These are phyloP conservation scores for Dynastes grantii DNA, from an alignment of 2,888 invertebrate species.

Conservation along the genomic window DNA sequence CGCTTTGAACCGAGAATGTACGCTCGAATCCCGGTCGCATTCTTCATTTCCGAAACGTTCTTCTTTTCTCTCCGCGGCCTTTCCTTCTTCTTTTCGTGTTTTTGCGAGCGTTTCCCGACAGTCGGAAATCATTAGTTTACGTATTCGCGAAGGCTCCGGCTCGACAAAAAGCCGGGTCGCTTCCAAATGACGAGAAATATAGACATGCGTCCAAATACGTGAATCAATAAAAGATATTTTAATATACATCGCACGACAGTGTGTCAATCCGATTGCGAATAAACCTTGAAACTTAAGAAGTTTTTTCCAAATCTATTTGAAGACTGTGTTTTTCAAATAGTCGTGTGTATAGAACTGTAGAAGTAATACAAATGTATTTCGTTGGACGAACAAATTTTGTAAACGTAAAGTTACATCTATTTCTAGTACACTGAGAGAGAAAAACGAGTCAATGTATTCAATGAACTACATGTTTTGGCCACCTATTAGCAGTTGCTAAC, in stretches of 20 bases:
- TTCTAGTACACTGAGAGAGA: no score
- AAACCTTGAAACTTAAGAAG: constrained; percentile 9
- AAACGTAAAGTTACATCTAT: no score
- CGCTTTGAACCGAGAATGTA: constrained; percentile 16
- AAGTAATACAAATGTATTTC: no score
- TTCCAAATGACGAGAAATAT: constrained; percentile 19
- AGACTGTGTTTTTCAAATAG: not conserved
- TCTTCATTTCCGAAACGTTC: constrained; percentile 32
- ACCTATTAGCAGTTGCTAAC: no score
- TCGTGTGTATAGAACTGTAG: not conserved
- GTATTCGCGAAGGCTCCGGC: constrained; percentile 13
- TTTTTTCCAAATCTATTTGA: not conserved
- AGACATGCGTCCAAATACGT: constrained; percentile 12
- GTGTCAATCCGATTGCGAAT: not conserved
- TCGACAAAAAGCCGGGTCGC: constrained; percentile 22
- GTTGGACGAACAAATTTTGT: no score
- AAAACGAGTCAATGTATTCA: no score
- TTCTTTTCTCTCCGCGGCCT: constrained; percentile 1
- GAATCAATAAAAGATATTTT: constrained; percentile 21
- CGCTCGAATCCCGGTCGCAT: constrained; percentile 32
- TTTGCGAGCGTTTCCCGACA: constrained; percentile 3
- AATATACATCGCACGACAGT: constrained; percentile 12
- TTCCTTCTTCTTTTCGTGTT: constrained; percentile 2
- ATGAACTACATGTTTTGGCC: no score
- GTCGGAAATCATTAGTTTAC: constrained; percentile 37